A percentile compares a stretch with the other conserved stretches of the same genome.
Conservation (phyloP, 2,797 vertebrate species). For the Hypotaenidia okinawae region DNA sequence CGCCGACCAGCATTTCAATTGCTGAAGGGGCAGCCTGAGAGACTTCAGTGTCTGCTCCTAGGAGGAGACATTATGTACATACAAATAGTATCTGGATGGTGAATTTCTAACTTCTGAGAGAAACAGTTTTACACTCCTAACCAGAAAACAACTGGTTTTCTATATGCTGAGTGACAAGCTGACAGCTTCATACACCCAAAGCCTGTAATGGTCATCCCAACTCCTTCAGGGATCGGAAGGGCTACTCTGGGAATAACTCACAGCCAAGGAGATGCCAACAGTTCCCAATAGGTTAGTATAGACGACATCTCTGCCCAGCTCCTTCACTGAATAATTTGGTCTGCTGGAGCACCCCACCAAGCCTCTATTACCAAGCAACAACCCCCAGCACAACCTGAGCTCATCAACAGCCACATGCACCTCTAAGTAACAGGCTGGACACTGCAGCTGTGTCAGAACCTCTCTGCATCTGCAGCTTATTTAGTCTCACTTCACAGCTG, state of each 20-base stretch:
- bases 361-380: neutral
- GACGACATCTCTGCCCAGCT: neutral
- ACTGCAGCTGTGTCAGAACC: neutral
- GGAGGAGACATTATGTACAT: neutral
- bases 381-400: neutral
- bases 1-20: neutral
- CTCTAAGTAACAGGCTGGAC: neutral
- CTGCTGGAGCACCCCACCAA: neutral
- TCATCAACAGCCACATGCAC: fast-evolving
- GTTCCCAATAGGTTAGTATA: neutral
- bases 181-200: neutral
- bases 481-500: neutral
- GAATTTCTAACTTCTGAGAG: neutral
- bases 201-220: neutral
- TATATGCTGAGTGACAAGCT: neutral
- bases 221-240: neutral
- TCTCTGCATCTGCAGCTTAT: neutral
- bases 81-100: neutral
- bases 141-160: neutral
- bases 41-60: neutral
- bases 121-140: neutral
- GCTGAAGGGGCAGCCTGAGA: neutral
- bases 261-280: neutral
- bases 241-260: neutral
- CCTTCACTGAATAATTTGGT: neutral